These are phyloP conservation scores for Mustela lutreola DNA, from an alignment of 2,113 vertebrate genomes.

Conservation along the genomic window DNA sequence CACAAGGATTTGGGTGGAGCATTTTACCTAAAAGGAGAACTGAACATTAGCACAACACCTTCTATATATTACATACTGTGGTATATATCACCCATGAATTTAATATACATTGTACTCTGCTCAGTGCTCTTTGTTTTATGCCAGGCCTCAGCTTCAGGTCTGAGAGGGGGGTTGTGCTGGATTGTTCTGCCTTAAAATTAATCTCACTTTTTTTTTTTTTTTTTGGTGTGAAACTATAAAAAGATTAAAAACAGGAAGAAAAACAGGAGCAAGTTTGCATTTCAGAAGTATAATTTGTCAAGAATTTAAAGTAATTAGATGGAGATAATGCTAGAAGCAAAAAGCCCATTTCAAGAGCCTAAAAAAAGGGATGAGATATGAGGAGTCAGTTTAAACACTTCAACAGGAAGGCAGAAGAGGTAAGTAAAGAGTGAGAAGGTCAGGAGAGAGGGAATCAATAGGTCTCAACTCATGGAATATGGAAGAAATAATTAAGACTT, in stretches of 20 bases:
- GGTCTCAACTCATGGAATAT: background rate
- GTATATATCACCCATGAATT: too few relatives aligned
- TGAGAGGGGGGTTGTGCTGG: background rate
- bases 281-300: background rate
- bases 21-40: background rate
- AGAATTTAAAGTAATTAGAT: conserved; percentile 25
- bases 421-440: background rate
- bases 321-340: background rate
- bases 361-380: background rate
- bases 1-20: background rate
- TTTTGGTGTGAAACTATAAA: background rate
- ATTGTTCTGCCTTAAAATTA: background rate
- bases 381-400: background rate
- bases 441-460: background rate
- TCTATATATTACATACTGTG: background rate
- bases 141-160: background rate
- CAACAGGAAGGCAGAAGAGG: background rate
- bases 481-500: background rate
- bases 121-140: background rate
- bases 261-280: background rate
- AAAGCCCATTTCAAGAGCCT: background rate
- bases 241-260: background rate
- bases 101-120: background rate
- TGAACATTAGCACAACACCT: background rate
- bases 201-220: background rate